Evolutionary conservation across 1,140 invertebrate genomes (phyloP).

Genomic region (Drosophila pruinosa): DNA sequence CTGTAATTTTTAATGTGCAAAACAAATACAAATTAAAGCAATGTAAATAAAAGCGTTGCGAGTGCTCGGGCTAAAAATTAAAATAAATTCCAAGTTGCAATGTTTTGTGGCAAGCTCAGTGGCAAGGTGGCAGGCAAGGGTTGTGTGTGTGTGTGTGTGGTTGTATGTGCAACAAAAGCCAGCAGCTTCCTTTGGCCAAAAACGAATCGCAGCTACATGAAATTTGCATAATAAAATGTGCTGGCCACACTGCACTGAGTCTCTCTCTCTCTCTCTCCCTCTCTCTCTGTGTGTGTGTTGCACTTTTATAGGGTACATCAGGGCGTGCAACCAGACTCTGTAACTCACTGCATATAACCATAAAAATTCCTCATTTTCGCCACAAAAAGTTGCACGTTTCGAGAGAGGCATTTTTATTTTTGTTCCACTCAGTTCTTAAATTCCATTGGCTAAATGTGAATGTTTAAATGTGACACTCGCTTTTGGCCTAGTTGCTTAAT

Average conservation of each 20-base stretch:
- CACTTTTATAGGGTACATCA: constrained; percentile 8
- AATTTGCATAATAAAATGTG: constrained; percentile 54
- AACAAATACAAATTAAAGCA: constrained; percentile 65
- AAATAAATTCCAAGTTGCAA: constrained; percentile 51
- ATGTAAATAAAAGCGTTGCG: constrained; percentile 48
- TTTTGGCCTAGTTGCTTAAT: not conserved
- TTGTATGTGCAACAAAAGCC: constrained; percentile 8
- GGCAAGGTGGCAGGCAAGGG: not conserved
- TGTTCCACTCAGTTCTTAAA: not conserved
- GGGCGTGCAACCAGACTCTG: not conserved
- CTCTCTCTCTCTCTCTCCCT: not conserved
- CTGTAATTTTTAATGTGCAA: constrained; percentile 55
- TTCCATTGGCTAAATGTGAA: constrained; percentile 6
- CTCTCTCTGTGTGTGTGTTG: not conserved
- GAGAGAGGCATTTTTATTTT: not conserved
- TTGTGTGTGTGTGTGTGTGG: not conserved
- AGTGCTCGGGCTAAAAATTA: constrained; percentile 39
- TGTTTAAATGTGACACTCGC: not conserved
- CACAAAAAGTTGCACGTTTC: constrained; percentile 12
- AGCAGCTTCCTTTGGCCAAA: constrained; percentile 10
- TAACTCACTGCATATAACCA: not conserved
- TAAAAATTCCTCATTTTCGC: constrained; percentile 3
- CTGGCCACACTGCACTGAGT: not conserved
- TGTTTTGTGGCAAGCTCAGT: not conserved
- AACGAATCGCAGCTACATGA: constrained; percentile 7